A percentile compares a stretch with the other conserved stretches of the same genome.
These are phyloP conservation scores for Arvicanthis niloticus DNA, from an alignment of 2,113 vertebrate genomes.

Conservation along the genomic window DNA sequence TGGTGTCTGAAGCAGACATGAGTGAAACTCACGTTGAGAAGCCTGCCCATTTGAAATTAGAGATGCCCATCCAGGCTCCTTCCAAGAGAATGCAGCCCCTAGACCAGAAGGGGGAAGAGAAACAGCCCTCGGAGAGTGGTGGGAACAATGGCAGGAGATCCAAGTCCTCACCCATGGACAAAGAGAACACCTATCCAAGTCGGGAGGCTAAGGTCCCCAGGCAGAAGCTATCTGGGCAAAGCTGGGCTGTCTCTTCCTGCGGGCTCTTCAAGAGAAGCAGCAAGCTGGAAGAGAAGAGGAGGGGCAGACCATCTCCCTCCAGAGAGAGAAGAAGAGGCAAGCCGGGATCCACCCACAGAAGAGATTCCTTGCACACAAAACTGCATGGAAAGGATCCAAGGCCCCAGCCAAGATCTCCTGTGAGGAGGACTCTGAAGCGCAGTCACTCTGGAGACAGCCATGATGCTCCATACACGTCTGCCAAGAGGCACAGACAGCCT, in stretches of 20 bases:
- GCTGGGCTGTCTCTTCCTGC: background rate
- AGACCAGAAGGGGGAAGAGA: background rate
- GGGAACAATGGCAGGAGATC: fast-evolving
- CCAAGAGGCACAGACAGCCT: background rate
- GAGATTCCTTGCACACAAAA: background rate
- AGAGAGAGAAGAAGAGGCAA: no score
- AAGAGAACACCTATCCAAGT: fast-evolving
- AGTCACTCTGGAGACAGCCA: fast-evolving
- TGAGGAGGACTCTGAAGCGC: fast-evolving
- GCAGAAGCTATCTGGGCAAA: background rate
- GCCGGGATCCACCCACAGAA: background rate
- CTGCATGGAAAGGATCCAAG: fast-evolving
- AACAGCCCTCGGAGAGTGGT: fast-evolving
- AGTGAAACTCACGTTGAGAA: fast-evolving
- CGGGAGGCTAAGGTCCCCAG: fast-evolving
- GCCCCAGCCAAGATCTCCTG: no score
- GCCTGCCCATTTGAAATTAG: background rate
- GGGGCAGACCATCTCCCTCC: fast-evolving
- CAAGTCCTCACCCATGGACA: background rate
- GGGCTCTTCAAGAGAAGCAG: fast-evolving
- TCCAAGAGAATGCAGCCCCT: background rate
- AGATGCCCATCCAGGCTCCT: fast-evolving
- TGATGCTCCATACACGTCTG: fast-evolving
- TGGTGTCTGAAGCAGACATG: background rate
- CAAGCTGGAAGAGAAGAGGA: fast-evolving